phyloP scores from a whole-genome alignment of 1,140 invertebrate genomes.

The Sogatella furcifera region DNA sequence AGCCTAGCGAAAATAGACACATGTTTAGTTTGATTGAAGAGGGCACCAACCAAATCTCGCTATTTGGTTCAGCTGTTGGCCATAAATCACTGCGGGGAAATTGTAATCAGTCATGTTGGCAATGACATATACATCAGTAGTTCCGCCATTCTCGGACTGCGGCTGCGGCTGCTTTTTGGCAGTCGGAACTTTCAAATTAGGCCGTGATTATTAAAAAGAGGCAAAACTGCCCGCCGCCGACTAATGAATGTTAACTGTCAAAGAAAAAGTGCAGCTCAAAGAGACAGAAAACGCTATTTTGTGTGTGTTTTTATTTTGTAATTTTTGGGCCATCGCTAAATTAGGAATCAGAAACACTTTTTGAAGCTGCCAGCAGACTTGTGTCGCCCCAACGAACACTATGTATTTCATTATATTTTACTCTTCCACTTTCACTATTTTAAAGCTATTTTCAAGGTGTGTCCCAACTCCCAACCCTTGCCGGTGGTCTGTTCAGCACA shows the following conservation, averaged over 20 bases:
- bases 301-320: too few relatives aligned
- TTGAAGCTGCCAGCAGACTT: too few relatives aligned
- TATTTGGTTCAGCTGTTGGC: neutral
- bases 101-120: constrained; percentile 1
- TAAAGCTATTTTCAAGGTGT: too few relatives aligned
- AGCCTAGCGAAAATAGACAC: neutral
- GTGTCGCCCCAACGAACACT: too few relatives aligned
- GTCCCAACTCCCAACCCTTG: too few relatives aligned
- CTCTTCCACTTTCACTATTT: too few relatives aligned
- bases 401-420: too few relatives aligned
- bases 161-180: neutral
- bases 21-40: constrained; percentile 3
- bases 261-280: neutral
- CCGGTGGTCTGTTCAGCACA: too few relatives aligned
- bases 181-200: constrained; percentile 1
- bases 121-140: neutral
- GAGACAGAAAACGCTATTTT: neutral
- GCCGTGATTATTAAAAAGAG: neutral
- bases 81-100: neutral
- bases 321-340: too few relatives aligned
- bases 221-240: neutral
- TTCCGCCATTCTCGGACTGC: neutral
- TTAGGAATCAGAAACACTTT: too few relatives aligned
- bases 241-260: neutral
- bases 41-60: neutral